phyloP scores from a whole-genome alignment of 2,797 vertebrate species.

The Danio jaintianensis region DNA sequence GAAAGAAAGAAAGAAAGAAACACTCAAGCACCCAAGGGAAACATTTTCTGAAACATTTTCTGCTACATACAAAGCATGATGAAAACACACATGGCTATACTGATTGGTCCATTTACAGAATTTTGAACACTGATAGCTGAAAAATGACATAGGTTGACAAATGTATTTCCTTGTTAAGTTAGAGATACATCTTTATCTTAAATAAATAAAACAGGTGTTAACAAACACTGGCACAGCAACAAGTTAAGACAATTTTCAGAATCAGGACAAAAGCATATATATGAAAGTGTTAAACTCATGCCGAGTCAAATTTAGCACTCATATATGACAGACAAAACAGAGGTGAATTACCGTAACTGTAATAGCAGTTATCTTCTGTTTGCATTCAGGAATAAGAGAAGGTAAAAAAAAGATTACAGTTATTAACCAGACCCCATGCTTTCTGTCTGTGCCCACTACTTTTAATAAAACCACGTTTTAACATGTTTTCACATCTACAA shows the following conservation, averaged over 20 bases:
- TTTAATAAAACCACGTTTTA: not conserved
- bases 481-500: not conserved
- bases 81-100: not conserved
- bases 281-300: constrained; percentile 66
- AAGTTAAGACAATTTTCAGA: constrained; percentile 9
- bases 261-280: constrained; percentile 28
- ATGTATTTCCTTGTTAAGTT: not conserved
- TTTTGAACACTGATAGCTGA: not conserved
- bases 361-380: constrained; percentile 98
- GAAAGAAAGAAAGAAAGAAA: not conserved
- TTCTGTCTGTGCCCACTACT: constrained; percentile 10
- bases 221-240: not conserved
- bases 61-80: not conserved
- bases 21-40: not conserved
- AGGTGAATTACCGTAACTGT: constrained; percentile 97
- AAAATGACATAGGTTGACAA: not conserved
- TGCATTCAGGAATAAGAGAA: constrained; percentile 77
- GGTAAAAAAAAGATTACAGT: constrained; percentile 73
- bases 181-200: not conserved
- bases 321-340: constrained; percentile 73
- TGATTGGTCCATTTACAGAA: not conserved
- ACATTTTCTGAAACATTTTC: not conserved
- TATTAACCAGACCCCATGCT: constrained; percentile 39
- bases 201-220: constrained; percentile 25
- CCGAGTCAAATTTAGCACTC: constrained; percentile 65